These are phyloP conservation scores for Myocastor coypus DNA, from an alignment of 2,113 vertebrate species.

Conservation along the genomic window DNA sequence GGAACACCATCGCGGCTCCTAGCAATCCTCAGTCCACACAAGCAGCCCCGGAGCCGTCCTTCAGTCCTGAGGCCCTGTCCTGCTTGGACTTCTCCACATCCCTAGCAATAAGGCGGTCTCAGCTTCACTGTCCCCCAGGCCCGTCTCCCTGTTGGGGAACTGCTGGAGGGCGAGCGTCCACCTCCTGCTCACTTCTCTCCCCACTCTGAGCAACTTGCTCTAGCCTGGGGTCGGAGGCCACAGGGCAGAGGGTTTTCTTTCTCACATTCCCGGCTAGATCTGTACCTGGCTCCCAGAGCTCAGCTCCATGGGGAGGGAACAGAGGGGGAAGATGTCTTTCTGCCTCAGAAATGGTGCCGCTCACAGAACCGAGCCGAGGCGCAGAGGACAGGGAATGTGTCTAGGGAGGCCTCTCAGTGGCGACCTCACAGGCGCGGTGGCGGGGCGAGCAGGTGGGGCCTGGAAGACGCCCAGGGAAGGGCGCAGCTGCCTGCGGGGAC, in stretches of 20 bases:
- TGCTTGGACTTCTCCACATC: neutral
- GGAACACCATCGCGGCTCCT: neutral
- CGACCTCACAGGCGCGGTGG: neutral
- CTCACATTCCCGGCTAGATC: neutral
- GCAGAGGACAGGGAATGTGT: neutral
- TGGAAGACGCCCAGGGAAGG: neutral
- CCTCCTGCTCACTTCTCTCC: neutral
- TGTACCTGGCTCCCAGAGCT: neutral
- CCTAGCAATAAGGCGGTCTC: neutral
- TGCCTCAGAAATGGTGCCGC: neutral
- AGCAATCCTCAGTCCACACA: fast-evolving
- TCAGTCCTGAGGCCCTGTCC: no score
- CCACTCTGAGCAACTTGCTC: neutral
- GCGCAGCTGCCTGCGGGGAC: no score
- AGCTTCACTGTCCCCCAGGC: neutral
- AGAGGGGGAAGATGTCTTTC: neutral
- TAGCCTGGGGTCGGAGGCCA: neutral
- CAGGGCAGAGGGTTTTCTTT: neutral
- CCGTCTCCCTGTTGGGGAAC: neutral
- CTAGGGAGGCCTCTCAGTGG: neutral
- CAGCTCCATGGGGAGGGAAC: neutral
- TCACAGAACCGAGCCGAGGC: neutral
- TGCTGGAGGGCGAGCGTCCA: fast-evolving
- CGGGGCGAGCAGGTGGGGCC: neutral
- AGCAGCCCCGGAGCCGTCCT: neutral